Conservation (phyloP, 23 tunicate species). For the Oikopleura albicans region DNA sequence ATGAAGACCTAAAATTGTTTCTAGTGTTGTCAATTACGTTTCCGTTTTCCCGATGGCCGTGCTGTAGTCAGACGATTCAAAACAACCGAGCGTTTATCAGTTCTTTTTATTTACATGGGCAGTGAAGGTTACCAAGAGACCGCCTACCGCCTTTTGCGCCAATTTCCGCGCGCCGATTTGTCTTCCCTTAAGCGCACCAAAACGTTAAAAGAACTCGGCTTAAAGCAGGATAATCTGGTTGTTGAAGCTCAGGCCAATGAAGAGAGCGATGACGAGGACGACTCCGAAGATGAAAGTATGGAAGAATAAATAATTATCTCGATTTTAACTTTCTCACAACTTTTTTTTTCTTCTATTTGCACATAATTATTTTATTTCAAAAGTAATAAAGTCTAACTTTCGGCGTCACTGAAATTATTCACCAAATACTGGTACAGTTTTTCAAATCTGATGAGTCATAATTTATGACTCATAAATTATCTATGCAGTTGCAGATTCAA, state of each 20-base stretch:
- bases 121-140: background rate
- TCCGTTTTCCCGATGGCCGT: constrained; percentile 64
- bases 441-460: no score
- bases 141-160: background rate
- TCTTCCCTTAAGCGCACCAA: background rate
- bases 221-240: constrained; percentile 5
- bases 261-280: background rate
- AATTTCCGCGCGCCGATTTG: background rate
- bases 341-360: no score
- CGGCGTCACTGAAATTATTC: no score
- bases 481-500: no score
- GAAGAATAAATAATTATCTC: background rate
- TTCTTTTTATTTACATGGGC: background rate
- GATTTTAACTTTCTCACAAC: no score
- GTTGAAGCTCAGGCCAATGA: background rate
- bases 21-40: constrained; percentile 35
- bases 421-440: no score
- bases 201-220: background rate
- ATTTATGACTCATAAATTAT: no score
- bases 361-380: no score
- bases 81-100: constrained; percentile 25
- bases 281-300: constrained; percentile 1
- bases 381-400: no score
- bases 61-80: constrained; percentile 36
- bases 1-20: no score